Evolutionary conservation across 1,140 invertebrate genomes (phyloP).

Genomic region (Drosophila ficusphila): DNA sequence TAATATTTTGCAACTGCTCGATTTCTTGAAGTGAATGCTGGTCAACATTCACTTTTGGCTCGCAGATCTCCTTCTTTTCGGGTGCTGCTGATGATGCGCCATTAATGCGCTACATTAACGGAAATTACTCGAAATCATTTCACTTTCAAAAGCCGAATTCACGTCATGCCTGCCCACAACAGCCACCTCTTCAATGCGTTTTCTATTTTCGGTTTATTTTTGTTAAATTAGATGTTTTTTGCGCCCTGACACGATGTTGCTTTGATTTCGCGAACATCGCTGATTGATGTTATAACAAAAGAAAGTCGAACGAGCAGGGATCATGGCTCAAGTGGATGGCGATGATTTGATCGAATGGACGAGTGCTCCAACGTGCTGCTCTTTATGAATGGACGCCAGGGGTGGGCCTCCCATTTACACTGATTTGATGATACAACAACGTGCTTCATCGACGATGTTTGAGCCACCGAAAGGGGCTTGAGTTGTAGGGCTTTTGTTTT

Average conservation of each 20-base stretch:
- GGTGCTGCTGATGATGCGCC: constrained; percentile 59
- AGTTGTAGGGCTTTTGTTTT: constrained; percentile 11
- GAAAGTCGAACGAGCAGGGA: constrained; percentile 48
- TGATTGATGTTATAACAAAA: constrained; percentile 57
- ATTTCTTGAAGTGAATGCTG: constrained; percentile 71
- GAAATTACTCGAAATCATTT: constrained; percentile 64
- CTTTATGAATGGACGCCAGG: constrained; percentile 42
- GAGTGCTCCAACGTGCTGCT: constrained; percentile 29
- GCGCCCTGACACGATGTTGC: constrained; percentile 17
- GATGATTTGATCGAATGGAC: constrained; percentile 34
- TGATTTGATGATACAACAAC: constrained; percentile 17
- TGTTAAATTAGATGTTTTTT: constrained; percentile 49
- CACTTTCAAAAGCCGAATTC: constrained; percentile 53
- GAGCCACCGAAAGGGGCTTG: constrained; percentile 16
- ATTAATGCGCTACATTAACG: constrained; percentile 64
- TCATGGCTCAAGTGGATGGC: constrained; percentile 33
- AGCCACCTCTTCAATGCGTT: constrained; percentile 37
- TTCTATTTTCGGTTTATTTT: constrained; percentile 34
- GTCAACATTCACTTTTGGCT: constrained; percentile 69
- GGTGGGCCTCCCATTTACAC: constrained; percentile 24
- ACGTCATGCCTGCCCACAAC: constrained; percentile 53
- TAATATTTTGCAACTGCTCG: constrained; percentile 57
- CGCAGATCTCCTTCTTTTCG: constrained; percentile 37
- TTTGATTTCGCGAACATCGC: constrained; percentile 39
- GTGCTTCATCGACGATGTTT: constrained; percentile 16